phyloP scores from a whole-genome alignment of 2,797 vertebrate species.

The Mastacembelus armatus region DNA sequence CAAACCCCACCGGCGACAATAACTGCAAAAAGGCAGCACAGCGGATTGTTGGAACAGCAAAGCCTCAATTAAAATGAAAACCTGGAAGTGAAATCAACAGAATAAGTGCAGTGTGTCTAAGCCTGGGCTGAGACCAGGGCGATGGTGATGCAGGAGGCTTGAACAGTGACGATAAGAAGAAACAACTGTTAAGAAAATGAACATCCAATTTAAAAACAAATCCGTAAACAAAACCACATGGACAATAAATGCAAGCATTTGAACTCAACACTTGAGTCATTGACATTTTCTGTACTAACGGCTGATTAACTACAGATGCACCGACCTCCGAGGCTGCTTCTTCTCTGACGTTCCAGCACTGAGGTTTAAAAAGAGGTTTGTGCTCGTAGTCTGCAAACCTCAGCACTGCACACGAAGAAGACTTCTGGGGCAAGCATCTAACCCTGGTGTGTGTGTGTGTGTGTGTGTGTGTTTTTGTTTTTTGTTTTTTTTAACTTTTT shows the following conservation, averaged over 20 bases:
- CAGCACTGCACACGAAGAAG: slow-evolving; percentile 22
- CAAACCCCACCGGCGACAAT: neutral
- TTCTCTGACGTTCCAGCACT: slow-evolving; percentile 18
- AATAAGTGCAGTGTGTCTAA: slow-evolving; percentile 9
- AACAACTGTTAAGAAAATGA: neutral
- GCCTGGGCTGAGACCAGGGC: slow-evolving; percentile 16
- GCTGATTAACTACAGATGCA: slow-evolving; percentile 53
- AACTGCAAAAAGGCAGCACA: slow-evolving; percentile 13
- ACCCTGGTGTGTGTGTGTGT: neutral
- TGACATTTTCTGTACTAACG: slow-evolving; percentile 80
- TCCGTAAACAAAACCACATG: slow-evolving; percentile 1
- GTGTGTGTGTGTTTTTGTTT: slow-evolving; percentile 12
- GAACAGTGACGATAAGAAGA: no score
- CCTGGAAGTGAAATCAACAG: neutral
- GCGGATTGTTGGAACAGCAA: no score
- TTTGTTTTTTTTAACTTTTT: slow-evolving; percentile 37
- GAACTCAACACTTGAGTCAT: slow-evolving; percentile 29
- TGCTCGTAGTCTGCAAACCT: slow-evolving; percentile 45
- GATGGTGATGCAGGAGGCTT: slow-evolving; percentile 29
- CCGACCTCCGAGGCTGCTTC: slow-evolving; percentile 2
- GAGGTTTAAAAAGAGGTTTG: slow-evolving; percentile 36
- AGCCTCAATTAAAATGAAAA: slow-evolving; percentile 5
- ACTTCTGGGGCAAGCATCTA: slow-evolving; percentile 6
- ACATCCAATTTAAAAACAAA: slow-evolving; percentile 23
- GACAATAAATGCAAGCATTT: slow-evolving; percentile 39